Evolutionary conservation across 1,140 invertebrate species (phyloP).

Genomic region (Drosophila pseudoobscura): DNA sequence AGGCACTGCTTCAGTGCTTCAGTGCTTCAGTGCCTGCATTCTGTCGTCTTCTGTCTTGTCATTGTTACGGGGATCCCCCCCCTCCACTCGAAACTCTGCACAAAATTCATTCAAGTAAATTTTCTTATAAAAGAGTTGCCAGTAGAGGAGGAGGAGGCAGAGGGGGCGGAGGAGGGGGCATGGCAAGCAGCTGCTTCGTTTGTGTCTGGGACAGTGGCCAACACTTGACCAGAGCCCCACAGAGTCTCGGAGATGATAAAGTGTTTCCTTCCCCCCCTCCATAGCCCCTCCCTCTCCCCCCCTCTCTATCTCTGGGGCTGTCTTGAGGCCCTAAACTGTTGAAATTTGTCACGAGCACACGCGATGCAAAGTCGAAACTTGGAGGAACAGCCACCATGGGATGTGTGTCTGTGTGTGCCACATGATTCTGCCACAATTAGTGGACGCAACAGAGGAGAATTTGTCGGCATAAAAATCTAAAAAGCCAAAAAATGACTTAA

Average conservation of each 20-base stretch:
- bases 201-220: conserved; percentile 37
- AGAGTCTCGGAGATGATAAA: conserved; percentile 53
- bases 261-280: conserved; percentile 32
- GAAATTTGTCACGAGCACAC: conserved; percentile 21
- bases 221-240: conserved; percentile 51
- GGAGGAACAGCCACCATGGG: too few species aligned
- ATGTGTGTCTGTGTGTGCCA: neutral
- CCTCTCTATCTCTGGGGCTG: neutral
- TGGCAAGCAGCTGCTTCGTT: conserved; percentile 44
- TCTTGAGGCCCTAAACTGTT: conserved; percentile 26
- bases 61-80: conserved; percentile 54
- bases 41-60: conserved; percentile 52
- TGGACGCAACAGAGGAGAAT: conserved; percentile 45
- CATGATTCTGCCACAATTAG: conserved; percentile 46
- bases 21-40: too few species aligned
- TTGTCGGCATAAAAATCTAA: conserved; percentile 71
- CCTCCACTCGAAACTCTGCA: conserved; percentile 57
- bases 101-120: conserved; percentile 74
- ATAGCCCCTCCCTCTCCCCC: neutral
- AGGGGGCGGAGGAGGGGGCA: conserved; percentile 32
- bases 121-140: conserved; percentile 69
- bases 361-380: conserved; percentile 14
- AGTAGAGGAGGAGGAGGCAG: conserved; percentile 44
- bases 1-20: too few species aligned
- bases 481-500: conserved; percentile 81